These are phyloP conservation scores for Drosophila sp. DNA, from an alignment of 1,140 invertebrate genomes.

Conservation along the genomic window DNA sequence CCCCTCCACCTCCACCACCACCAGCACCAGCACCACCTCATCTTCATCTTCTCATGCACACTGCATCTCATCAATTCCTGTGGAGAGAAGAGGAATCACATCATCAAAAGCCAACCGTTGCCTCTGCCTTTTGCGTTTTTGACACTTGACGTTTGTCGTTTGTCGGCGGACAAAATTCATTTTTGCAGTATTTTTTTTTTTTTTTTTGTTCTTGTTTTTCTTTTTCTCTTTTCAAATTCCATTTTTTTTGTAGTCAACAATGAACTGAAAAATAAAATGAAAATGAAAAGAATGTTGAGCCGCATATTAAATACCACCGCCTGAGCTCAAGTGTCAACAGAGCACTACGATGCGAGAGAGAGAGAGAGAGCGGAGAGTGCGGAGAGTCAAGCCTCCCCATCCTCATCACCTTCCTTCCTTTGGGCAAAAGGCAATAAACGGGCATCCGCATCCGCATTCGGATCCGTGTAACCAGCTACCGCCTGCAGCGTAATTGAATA, in stretches of 20 bases:
- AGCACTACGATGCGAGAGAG: slow-evolving; percentile 4
- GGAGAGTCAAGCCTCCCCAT: no score
- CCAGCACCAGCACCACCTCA: neutral
- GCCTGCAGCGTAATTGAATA: slow-evolving; percentile 77
- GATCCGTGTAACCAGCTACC: slow-evolving; percentile 54
- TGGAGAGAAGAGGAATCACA: slow-evolving; percentile 53
- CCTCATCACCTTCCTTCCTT: neutral
- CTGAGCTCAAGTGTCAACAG: slow-evolving; percentile 80
- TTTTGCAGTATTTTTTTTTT: slow-evolving; percentile 59
- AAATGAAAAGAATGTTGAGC: slow-evolving; percentile 80
- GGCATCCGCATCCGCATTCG: slow-evolving; percentile 37
- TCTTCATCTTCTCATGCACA: neutral
- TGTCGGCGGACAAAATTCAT: slow-evolving; percentile 69
- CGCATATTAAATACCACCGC: slow-evolving; percentile 80
- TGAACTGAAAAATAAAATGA: slow-evolving; percentile 32
- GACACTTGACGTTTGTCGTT: slow-evolving; percentile 70
- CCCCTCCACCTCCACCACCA: neutral
- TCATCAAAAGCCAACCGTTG: slow-evolving; percentile 51
- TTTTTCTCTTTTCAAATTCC: slow-evolving; percentile 7
- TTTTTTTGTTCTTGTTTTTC: slow-evolving; percentile 13
- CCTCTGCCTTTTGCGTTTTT: slow-evolving; percentile 28
- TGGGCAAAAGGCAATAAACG: slow-evolving; percentile 56
- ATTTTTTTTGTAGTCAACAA: slow-evolving; percentile 33
- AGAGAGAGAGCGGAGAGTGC: neutral
- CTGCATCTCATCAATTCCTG: slow-evolving; percentile 23